Percentiles rank a stretch among this genome's conserved stretches.
Conservation (phyloP, 2,797 vertebrate species). For the Cyprinella venusta region DNA sequence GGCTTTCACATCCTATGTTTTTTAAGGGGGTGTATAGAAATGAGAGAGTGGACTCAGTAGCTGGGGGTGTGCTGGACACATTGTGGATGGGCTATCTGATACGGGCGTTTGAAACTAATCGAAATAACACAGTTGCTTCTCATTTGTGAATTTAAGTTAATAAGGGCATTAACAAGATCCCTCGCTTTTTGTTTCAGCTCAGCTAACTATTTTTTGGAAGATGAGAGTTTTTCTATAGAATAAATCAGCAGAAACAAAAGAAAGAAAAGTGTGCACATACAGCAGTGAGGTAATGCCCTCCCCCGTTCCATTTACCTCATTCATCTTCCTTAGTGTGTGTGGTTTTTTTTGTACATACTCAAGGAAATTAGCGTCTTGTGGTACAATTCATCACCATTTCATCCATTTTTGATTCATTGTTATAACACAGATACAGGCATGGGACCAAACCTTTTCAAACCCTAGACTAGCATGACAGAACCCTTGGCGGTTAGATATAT, state of each 20-base stretch:
- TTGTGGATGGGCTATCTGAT: slow-evolving; percentile 76
- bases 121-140: slow-evolving; percentile 46
- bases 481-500: slow-evolving; percentile 73
- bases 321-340: slow-evolving; percentile 71
- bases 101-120: not conserved
- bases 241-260: slow-evolving; percentile 55
- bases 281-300: slow-evolving; percentile 58
- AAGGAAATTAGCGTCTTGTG: slow-evolving; percentile 58
- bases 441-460: slow-evolving; percentile 71
- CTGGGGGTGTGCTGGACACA: slow-evolving; percentile 70
- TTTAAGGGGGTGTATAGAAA: slow-evolving; percentile 92
- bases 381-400: slow-evolving; percentile 59
- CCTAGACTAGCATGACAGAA: slow-evolving; percentile 70
- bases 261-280: slow-evolving; percentile 63
- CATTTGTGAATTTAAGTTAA: not conserved
- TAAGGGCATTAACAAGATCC: not conserved
- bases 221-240: slow-evolving; percentile 43
- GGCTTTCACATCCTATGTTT: slow-evolving; percentile 99
- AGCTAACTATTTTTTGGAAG: slow-evolving; percentile 55
- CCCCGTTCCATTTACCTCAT: slow-evolving; percentile 53
- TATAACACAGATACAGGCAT: slow-evolving; percentile 70
- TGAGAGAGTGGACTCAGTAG: slow-evolving; percentile 69
- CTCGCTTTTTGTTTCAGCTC: slow-evolving; percentile 29
- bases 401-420: slow-evolving; percentile 60
- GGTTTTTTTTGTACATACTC: slow-evolving; percentile 58